A percentile compares a stretch with the other conserved stretches of the same genome.
Evolutionary conservation across 2,888 invertebrate genomes (phyloP).

Genomic region (Amblyjoppa proteus): DNA sequence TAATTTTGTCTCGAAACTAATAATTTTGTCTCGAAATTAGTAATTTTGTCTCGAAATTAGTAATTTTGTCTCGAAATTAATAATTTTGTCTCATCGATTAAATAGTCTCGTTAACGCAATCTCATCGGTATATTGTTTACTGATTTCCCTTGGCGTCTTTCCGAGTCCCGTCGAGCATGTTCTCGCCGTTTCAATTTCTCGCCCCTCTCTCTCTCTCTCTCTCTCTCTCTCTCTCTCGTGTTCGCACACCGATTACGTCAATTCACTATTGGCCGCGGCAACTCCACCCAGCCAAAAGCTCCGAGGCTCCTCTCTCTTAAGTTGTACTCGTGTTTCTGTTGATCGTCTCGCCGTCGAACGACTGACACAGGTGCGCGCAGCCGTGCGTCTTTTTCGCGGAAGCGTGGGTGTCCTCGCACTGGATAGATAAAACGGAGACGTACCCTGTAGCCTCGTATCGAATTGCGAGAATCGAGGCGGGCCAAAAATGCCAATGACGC

Average conservation of each 20-base stretch:
- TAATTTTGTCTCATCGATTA: background rate
- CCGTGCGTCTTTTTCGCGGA: constrained; percentile 7
- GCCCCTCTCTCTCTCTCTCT: background rate
- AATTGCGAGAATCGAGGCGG: constrained; percentile 63
- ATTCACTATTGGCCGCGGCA: constrained; percentile 41
- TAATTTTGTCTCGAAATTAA: too few relatives aligned
- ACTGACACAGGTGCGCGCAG: constrained; percentile 61
- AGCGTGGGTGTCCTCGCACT: constrained; percentile 47
- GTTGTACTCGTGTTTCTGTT: constrained; percentile 52
- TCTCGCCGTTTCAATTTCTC: background rate
- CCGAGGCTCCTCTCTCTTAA: constrained; percentile 6
- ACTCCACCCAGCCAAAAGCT: constrained; percentile 29
- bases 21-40: background rate
- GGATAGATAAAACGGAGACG: constrained; percentile 7
- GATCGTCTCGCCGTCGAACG: constrained; percentile 60
- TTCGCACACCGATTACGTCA: constrained; percentile 45
- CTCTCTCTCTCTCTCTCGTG: background rate
- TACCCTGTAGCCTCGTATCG: constrained; percentile 55
- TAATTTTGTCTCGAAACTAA: too few relatives aligned
- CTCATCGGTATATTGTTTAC: background rate
- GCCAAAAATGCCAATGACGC: constrained; percentile 68
- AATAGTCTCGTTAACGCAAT: background rate
- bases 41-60: too few relatives aligned
- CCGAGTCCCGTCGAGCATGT: constrained; percentile 29
- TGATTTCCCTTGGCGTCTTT: background rate